Evolutionary conservation across 23 tunicate genomes (phyloP).

Genomic region (Styela clava): DNA sequence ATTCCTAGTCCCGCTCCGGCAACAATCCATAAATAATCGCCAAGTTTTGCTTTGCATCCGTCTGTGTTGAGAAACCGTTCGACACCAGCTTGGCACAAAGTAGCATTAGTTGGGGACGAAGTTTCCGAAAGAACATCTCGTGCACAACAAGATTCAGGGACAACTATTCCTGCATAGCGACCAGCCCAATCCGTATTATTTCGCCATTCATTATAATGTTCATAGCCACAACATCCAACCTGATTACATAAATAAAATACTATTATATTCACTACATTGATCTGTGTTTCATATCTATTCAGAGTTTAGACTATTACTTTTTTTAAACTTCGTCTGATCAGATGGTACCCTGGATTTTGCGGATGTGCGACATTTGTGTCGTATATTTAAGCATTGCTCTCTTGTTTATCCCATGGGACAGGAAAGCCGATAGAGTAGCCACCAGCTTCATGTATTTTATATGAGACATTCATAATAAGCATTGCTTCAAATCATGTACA

Average conservation of each 20-base stretch:
- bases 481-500: too few species aligned
- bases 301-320: too few species aligned
- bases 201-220: constrained; percentile 5
- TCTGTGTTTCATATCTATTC: too few species aligned
- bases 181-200: constrained; percentile 1
- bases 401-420: too few species aligned
- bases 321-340: too few species aligned
- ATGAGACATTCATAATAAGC: too few species aligned
- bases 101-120: background rate
- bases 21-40: constrained; percentile 58
- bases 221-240: constrained; percentile 81
- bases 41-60: constrained; percentile 44
- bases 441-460: too few species aligned
- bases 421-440: too few species aligned
- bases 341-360: too few species aligned
- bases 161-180: background rate
- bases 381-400: too few species aligned
- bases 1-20: constrained; percentile 71
- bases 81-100: background rate
- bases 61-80: constrained; percentile 19
- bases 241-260: constrained; percentile 9
- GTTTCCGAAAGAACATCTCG: background rate
- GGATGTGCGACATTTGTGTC: too few species aligned
- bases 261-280: background rate
- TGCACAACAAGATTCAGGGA: constrained; percentile 17